Evolutionary conservation across 2,888 invertebrate genomes (phyloP).

Genomic region (Xiphydria camelus): DNA sequence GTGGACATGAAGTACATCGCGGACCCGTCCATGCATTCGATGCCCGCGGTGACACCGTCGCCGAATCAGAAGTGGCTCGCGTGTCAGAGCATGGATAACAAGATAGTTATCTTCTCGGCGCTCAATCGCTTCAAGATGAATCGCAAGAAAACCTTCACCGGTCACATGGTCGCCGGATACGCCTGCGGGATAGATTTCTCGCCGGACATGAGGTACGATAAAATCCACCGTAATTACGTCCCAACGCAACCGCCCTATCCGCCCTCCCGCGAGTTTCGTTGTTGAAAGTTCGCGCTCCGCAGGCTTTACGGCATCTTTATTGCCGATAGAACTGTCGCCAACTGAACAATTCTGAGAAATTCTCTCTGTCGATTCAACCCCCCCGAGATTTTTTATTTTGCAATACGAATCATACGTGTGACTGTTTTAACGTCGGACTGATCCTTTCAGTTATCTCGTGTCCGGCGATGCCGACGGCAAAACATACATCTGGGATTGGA

Average conservation of each 20-base stretch:
- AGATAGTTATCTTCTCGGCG: constrained; percentile 96
- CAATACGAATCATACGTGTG: no score
- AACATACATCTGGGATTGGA: constrained; percentile 99
- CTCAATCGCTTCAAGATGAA: constrained; percentile 97
- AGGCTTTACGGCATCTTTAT: not conserved
- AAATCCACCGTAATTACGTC: not conserved
- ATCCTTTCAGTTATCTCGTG: constrained; percentile 81
- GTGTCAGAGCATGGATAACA: constrained; percentile 99
- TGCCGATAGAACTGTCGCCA: no score
- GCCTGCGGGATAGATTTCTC: constrained; percentile 97
- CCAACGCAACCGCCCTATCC: no score
- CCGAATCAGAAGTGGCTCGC: constrained; percentile 99
- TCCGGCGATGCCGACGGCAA: constrained; percentile 99
- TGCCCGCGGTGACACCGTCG: constrained; percentile 93
- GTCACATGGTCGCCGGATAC: constrained; percentile 99
- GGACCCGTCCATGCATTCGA: constrained; percentile 98
- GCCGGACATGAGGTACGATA: constrained; percentile 89
- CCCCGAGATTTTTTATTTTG: no score
- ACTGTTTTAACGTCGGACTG: no score
- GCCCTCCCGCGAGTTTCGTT: no score
- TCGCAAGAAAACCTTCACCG: constrained; percentile 95
- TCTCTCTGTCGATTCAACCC: no score
- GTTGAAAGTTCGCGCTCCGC: constrained; percentile 4
- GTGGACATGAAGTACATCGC: constrained; percentile 99
- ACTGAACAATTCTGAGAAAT: no score